phyloP scores from a whole-genome alignment of 2,888 invertebrate genomes.

The Aricia artaxerxes region DNA sequence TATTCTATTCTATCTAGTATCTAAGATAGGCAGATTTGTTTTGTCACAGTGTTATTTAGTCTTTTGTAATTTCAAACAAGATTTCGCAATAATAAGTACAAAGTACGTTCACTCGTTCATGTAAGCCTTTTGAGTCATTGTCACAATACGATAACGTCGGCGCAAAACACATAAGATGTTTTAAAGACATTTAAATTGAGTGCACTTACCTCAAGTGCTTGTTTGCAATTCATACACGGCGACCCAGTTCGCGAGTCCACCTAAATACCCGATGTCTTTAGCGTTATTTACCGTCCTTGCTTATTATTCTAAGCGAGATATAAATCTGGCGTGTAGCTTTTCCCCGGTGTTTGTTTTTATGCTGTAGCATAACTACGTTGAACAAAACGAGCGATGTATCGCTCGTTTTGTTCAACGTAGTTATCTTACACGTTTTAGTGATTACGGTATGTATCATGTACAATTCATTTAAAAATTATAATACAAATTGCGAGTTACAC shows the following conservation, averaged over 20 bases:
- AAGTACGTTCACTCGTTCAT: neutral
- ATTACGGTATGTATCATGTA: neutral
- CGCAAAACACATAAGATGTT: slow-evolving; percentile 30
- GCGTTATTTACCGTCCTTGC: slow-evolving; percentile 27
- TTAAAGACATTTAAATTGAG: slow-evolving; percentile 32
- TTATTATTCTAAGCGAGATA: slow-evolving; percentile 23
- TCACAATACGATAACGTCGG: slow-evolving; percentile 32
- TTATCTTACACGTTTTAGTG: neutral
- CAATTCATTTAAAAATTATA: neutral
- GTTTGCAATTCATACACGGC: slow-evolving; percentile 31
- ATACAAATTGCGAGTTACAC: neutral
- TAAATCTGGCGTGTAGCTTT: slow-evolving; percentile 12
- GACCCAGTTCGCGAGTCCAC: slow-evolving; percentile 31
- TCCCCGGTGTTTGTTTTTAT: neutral
- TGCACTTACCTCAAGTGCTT: slow-evolving; percentile 33
- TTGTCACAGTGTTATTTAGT: neutral
- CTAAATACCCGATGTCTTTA: slow-evolving; percentile 30
- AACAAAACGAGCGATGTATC: too few species aligned
- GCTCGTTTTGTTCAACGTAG: neutral
- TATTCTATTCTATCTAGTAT: too few species aligned
- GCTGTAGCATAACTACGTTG: too few species aligned
- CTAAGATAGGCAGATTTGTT: neutral
- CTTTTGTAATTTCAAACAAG: slow-evolving; percentile 4
- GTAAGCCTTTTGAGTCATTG: slow-evolving; percentile 28
- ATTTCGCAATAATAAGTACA: neutral